A percentile compares a stretch with the other conserved stretches of the same genome.
These are phyloP conservation scores for Harpagoxenus sublaevis DNA, from an alignment of 2,888 invertebrate species.

Conservation along the genomic window DNA sequence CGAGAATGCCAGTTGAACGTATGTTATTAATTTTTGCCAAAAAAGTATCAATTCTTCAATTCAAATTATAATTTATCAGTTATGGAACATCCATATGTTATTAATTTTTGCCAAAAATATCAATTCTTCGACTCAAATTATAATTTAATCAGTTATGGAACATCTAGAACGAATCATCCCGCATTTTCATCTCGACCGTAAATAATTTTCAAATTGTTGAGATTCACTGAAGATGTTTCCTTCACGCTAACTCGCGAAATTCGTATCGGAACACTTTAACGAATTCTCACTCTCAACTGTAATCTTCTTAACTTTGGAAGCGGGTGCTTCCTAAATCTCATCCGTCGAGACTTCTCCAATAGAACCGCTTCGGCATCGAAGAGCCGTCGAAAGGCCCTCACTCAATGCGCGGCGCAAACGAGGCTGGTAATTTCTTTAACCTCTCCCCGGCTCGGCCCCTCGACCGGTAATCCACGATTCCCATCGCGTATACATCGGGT, in stretches of 20 bases:
- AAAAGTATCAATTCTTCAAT: background rate
- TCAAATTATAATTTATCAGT: background rate
- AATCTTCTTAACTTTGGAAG: conserved; percentile 37
- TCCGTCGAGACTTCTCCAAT: conserved; percentile 32
- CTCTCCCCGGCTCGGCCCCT: conserved; percentile 53
- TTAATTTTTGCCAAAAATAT: background rate
- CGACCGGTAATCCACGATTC: conserved; percentile 54
- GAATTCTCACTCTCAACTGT: conserved; percentile 32
- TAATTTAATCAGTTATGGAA: background rate
- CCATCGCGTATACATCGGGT: conserved; percentile 67
- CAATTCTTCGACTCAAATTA: background rate
- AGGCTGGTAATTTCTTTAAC: conserved; percentile 74
- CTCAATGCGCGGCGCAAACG: conserved; percentile 67
- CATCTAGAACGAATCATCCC: background rate
- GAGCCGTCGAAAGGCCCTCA: conserved; percentile 32
- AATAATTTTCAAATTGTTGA: background rate
- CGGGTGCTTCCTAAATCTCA: conserved; percentile 27
- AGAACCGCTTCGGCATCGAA: conserved; percentile 8
- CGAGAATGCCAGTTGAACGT: background rate
- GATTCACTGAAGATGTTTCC: background rate
- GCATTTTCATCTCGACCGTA: background rate
- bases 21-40: background rate
- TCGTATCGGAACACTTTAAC: conserved; percentile 52
- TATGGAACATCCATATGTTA: background rate
- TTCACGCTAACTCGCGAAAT: conserved; percentile 21